These are phyloP conservation scores for Aquatica leii DNA, from an alignment of 2,888 invertebrate species.

Conservation along the genomic window DNA sequence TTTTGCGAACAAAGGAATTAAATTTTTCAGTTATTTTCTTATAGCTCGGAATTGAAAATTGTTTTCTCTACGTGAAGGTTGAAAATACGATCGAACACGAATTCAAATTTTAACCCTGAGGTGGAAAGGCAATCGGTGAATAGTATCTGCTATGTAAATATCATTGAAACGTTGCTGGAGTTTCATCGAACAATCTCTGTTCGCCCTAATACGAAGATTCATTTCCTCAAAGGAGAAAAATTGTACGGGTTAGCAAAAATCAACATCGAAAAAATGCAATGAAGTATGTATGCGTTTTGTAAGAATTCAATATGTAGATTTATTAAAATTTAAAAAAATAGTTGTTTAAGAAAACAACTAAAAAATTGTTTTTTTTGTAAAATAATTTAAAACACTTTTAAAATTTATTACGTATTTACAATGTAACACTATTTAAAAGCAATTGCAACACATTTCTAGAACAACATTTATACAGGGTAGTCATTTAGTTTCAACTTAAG, in stretches of 20 bases:
- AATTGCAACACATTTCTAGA: too few relatives aligned
- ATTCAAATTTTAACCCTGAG: slow-evolving; percentile 35
- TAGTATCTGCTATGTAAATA: slow-evolving; percentile 37
- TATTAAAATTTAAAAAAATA: too few relatives aligned
- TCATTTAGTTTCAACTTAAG: too few relatives aligned
- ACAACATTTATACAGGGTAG: too few relatives aligned
- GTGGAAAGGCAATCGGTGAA: slow-evolving; percentile 35
- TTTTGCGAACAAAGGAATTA: not conserved
- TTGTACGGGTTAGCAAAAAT: not conserved
- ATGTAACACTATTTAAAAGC: too few relatives aligned
- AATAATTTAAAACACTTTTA: too few relatives aligned
- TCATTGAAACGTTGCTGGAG: slow-evolving; percentile 31
- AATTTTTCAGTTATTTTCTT: slow-evolving; percentile 6
- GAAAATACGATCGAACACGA: slow-evolving; percentile 28
- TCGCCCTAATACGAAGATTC: slow-evolving; percentile 28
- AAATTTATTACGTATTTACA: too few relatives aligned
- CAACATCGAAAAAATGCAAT: not conserved
- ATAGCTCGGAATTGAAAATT: slow-evolving; percentile 23
- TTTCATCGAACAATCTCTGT: slow-evolving; percentile 26
- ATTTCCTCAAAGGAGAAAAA: slow-evolving; percentile 29
- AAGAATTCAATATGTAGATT: too few relatives aligned
- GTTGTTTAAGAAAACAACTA: too few relatives aligned
- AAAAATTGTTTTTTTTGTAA: too few relatives aligned
- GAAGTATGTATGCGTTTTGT: too few relatives aligned
- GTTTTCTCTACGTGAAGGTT: slow-evolving; percentile 17